Evolutionary conservation across 2,797 vertebrate genomes (phyloP).

Genomic region (Myotis daubentonii): DNA sequence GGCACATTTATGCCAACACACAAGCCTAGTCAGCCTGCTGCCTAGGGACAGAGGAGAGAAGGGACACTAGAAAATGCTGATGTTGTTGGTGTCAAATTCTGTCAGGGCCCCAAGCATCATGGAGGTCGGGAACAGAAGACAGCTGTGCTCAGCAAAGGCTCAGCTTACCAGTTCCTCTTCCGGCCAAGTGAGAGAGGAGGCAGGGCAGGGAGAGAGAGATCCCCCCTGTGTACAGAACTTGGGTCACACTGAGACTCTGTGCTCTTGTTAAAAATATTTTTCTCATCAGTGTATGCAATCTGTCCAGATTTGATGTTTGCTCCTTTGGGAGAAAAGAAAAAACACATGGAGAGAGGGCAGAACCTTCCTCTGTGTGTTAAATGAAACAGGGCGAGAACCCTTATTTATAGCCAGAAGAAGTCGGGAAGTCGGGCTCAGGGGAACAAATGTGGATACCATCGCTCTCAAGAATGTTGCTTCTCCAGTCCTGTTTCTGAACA

Average conservation of each 20-base stretch:
- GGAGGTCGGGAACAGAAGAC: not conserved
- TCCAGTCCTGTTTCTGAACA: not conserved
- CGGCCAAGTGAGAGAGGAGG: no score
- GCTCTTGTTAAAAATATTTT: not conserved
- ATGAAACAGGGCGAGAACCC: not conserved
- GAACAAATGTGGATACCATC: not conserved
- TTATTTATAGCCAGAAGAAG: not conserved
- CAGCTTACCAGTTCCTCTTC: no score
- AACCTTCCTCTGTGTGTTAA: not conserved
- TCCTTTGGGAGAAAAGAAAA: not conserved
- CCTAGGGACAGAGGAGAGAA: not conserved
- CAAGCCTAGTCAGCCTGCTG: not conserved
- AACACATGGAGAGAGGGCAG: not conserved
- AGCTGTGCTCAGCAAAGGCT: not conserved
- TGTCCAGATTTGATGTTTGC: no score
- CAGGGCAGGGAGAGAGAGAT: not conserved
- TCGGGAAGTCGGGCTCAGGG: not conserved
- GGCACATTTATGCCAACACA: not conserved
- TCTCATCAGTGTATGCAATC: not conserved
- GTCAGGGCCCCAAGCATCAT: rapidly evolving
- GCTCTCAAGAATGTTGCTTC: not conserved
- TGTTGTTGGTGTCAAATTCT: not conserved
- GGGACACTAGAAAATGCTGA: not conserved
- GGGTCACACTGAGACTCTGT: not conserved
- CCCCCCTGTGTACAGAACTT: rapidly evolving